Conservation (phyloP, 2,797 vertebrate species). For the Galagoides demidoff region DNA sequence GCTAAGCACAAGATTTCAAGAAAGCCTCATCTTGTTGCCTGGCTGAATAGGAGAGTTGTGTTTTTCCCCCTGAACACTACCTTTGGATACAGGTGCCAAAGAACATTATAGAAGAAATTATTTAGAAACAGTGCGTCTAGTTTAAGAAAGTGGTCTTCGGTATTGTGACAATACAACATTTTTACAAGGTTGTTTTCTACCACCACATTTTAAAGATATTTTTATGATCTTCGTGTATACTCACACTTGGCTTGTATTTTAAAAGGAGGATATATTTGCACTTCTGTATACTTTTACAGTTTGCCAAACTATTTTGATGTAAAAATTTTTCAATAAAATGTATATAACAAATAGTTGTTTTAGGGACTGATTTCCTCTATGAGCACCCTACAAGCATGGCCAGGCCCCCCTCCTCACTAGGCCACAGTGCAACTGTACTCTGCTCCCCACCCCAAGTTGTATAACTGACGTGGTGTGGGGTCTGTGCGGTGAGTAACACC, state of each 20-base stretch:
- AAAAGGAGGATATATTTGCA: conserved; percentile 92
- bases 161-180: conserved; percentile 84
- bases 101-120: conserved; percentile 77
- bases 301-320: conserved; percentile 90
- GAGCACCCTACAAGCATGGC: not conserved
- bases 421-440: not conserved
- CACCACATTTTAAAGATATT: conserved; percentile 87
- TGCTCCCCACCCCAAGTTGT: not conserved
- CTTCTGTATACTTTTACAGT: conserved; percentile 90
- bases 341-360: conserved; percentile 83
- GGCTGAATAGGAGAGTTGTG: conserved; percentile 3
- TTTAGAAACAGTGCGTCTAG: conserved; percentile 79
- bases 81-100: conserved; percentile 80
- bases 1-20: conserved; percentile 66
- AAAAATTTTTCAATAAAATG: conserved; percentile 90
- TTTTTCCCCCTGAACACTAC: conserved; percentile 46
- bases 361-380: conserved; percentile 1
- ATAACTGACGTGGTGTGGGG: conserved; percentile 44
- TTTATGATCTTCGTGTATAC: conserved; percentile 89
- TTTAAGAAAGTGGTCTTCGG: conserved; percentile 79
- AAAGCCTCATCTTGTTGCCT: conserved; percentile 52
- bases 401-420: not conserved
- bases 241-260: conserved; percentile 90
- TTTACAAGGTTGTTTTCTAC: conserved; percentile 87
- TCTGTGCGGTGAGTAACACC: conserved; percentile 17